These are phyloP conservation scores for Bradynema listronoti DNA, from an alignment of 1,140 invertebrate species.

Conservation along the genomic window DNA sequence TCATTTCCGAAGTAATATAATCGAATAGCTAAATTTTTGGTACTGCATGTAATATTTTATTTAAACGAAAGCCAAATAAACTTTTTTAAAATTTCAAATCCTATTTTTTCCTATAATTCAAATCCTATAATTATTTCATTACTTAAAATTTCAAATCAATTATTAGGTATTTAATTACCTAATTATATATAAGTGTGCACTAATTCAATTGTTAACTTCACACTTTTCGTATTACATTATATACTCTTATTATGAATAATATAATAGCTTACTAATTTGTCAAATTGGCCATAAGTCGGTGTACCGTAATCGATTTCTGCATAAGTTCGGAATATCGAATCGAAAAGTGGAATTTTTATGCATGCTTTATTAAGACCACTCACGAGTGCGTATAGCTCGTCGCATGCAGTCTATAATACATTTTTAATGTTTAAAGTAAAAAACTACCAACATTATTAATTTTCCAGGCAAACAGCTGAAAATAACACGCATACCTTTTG, in stretches of 20 bases:
- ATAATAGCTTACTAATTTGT: slow-evolving; percentile 34
- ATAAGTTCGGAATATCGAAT: slow-evolving; percentile 45
- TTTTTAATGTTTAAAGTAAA: no score
- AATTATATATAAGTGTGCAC: no score
- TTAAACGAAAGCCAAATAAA: slow-evolving; percentile 15
- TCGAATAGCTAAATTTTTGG: slow-evolving; percentile 45
- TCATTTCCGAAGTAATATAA: slow-evolving; percentile 50
- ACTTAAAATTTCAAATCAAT: no score
- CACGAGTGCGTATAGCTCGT: slow-evolving; percentile 44
- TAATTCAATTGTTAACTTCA: no score
- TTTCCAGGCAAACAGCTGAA: slow-evolving; percentile 9
- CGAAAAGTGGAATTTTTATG: slow-evolving; percentile 44
- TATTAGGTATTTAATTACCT: no score
- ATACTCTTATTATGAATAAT: neutral
- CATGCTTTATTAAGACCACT: slow-evolving; percentile 42
- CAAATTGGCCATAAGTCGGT: slow-evolving; percentile 48
- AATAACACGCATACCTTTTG: neutral
- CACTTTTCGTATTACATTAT: no score
- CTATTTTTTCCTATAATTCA: no score
- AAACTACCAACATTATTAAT: no score
- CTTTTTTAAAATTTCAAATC: slow-evolving; percentile 17
- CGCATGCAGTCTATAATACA: slow-evolving; percentile 42
- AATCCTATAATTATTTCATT: no score
- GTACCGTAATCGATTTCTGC: slow-evolving; percentile 43
- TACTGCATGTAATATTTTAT: slow-evolving; percentile 5